Conservation (phyloP, 2,888 invertebrate species). For the Dugesia japonica region DNA sequence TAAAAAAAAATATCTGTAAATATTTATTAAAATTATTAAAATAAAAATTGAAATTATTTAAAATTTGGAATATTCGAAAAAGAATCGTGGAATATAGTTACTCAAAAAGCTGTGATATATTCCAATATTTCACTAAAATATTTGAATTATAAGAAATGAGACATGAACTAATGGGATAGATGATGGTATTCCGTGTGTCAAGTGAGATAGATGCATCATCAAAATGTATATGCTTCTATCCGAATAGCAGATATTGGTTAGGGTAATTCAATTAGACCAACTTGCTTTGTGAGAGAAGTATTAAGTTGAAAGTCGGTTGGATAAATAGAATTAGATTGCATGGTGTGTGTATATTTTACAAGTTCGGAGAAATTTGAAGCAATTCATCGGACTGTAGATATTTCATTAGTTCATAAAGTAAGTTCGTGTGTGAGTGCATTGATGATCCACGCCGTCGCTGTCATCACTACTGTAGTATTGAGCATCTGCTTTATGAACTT, state of each 20-base stretch:
- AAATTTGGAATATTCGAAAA: too few species aligned
- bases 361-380: not conserved
- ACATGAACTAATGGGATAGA: not conserved
- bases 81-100: too few species aligned
- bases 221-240: not conserved
- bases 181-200: not conserved
- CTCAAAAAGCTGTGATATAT: too few species aligned
- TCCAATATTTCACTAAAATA: too few species aligned
- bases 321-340: not conserved
- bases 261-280: not conserved
- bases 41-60: too few species aligned
- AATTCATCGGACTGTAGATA: not conserved
- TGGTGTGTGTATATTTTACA: not conserved
- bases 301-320: not conserved
- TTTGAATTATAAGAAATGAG: not conserved
- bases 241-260: not conserved
- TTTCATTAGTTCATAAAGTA: not conserved
- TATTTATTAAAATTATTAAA: too few species aligned
- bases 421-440: not conserved
- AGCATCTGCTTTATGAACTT: not conserved
- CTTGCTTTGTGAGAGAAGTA: not conserved
- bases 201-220: not conserved
- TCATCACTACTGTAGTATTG: not conserved
- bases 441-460: not conserved
- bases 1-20: too few species aligned